Conservation (phyloP, 2,797 vertebrate genomes). For the Channallabes apus region DNA sequence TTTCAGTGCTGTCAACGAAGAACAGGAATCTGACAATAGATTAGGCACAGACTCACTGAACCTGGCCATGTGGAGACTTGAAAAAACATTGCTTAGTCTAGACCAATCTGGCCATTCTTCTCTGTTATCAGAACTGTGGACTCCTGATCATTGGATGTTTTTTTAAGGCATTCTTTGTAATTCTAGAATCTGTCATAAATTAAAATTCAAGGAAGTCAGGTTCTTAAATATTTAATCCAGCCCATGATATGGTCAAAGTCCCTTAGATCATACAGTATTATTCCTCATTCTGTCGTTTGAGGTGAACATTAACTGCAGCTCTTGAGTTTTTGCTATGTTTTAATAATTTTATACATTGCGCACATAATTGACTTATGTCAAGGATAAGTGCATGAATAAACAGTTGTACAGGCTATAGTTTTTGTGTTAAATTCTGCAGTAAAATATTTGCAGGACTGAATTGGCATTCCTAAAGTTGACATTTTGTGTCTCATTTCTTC, state of each 20-base stretch:
- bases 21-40: background rate
- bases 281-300: background rate
- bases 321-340: background rate
- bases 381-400: background rate
- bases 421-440: background rate
- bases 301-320: background rate
- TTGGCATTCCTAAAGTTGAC: background rate
- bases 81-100: background rate
- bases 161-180: background rate
- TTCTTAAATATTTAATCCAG: background rate
- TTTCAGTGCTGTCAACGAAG: background rate
- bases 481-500: constrained; percentile 16
- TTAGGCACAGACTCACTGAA: background rate
- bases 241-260: background rate
- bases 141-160: background rate
- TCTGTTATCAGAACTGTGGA: background rate
- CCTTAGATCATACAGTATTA: background rate
- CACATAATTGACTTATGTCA: background rate
- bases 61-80: background rate
- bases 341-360: too few species aligned
- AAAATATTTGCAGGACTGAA: background rate
- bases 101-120: background rate
- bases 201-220: background rate
- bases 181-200: background rate
- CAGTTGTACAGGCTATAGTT: background rate